phyloP scores from a whole-genome alignment of 2,113 vertebrate genomes.

The Trematocara nigrifrons region DNA sequence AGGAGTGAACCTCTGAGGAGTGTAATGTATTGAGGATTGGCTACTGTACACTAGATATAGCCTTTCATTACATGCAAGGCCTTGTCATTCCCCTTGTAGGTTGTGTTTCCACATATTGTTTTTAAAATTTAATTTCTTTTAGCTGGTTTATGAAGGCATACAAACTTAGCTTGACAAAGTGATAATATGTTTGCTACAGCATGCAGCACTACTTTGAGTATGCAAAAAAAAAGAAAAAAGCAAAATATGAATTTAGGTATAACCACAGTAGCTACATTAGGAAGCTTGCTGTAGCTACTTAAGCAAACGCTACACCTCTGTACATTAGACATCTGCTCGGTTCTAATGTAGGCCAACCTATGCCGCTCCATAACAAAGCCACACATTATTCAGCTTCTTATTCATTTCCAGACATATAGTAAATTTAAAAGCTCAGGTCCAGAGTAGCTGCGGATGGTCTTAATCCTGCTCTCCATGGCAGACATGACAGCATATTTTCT shows the following conservation, averaged over 20 bases:
- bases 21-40: not conserved
- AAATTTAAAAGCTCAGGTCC: not conserved
- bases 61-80: not conserved
- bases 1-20: conserved; percentile 1
- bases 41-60: not conserved
- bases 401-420: not conserved
- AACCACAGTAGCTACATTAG: not conserved
- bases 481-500: not conserved
- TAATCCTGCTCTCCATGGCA: not conserved
- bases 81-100: not conserved
- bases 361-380: not conserved
- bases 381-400: not conserved
- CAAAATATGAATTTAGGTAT: not conserved
- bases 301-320: not conserved
- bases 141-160: not conserved
- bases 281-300: not conserved
- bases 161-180: not conserved
- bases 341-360: not conserved
- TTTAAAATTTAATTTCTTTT: not conserved
- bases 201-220: not conserved
- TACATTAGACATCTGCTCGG: not conserved
- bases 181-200: not conserved
- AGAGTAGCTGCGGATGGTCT: not conserved
- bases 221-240: not conserved
- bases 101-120: not conserved